Percentiles rank a stretch among this genome's conserved stretches.
Conservation (phyloP, 2,888 invertebrate genomes). For the Phyllotreta striolata region DNA sequence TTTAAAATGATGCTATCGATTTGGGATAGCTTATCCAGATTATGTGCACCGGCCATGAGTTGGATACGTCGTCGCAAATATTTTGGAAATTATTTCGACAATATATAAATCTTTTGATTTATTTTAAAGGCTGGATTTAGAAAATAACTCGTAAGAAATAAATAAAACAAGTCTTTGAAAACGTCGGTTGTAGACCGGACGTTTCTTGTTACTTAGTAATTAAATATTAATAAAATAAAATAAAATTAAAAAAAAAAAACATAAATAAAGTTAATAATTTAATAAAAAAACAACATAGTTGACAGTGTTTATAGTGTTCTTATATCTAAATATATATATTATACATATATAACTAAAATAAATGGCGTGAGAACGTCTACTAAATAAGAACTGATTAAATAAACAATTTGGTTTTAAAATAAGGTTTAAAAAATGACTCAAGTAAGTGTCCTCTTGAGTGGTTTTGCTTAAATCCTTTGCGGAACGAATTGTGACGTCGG, state of each 20-base stretch:
- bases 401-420: slow-evolving; percentile 5
- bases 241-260: slow-evolving; percentile 35
- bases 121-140: slow-evolving; percentile 37
- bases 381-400: slow-evolving; percentile 24
- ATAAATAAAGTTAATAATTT: slow-evolving; percentile 35
- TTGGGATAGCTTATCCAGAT: slow-evolving; percentile 19
- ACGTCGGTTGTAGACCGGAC: slow-evolving; percentile 27
- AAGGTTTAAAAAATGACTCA: slow-evolving; percentile 1
- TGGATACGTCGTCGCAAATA: slow-evolving; percentile 23
- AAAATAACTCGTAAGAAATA: slow-evolving; percentile 31
- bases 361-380: slow-evolving; percentile 9
- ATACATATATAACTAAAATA: slow-evolving; percentile 30
- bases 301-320: slow-evolving; percentile 36
- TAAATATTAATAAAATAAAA: slow-evolving; percentile 38
- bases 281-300: slow-evolving; percentile 32
- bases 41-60: slow-evolving; percentile 10
- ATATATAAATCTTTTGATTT: slow-evolving; percentile 30
- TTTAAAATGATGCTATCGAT: slow-evolving; percentile 1
- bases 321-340: slow-evolving; percentile 25
- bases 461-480: neutral
- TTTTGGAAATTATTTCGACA: slow-evolving; percentile 25
- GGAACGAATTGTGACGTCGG: slow-evolving; percentile 13
- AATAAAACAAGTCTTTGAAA: slow-evolving; percentile 26
- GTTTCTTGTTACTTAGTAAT: slow-evolving; percentile 38
- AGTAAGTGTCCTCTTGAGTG: neutral